Evolutionary conservation across 2,888 invertebrate genomes (phyloP), one percentile per base, ranked within the genome.

Genomic region (Galeopsomyia nigrocyanea): DNA sequence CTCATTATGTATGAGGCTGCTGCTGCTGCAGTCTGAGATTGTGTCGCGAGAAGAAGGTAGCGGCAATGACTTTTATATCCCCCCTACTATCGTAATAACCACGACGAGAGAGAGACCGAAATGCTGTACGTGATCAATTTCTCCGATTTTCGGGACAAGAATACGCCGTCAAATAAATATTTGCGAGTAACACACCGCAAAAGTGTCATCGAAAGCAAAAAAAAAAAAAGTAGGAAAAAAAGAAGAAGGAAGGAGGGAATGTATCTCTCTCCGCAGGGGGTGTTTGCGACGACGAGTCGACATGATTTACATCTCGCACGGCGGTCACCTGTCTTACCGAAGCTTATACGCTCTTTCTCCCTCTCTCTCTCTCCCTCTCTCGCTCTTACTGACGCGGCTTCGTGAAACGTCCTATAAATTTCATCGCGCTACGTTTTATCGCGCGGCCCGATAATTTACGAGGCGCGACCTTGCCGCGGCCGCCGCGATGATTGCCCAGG

Each of bases 31-130:
- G 56, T 39, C 31, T 26, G 51, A 19, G 17, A 19, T 19, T 51
- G n/a, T 51, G 17, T 51, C 51, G 17, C 51, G n/a, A 26, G 26
- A 16, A 13, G 75, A 79, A n/a, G 82, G 84, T 84, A 86, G 39
- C 39, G 39, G 86, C 86, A 84, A 85, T 86, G 86, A 86, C 86
- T 86, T 85, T 86, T 86, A 86, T 86, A 3, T 86, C 83, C 82
- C 84, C 26, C 5, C 26, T 5, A 5, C 26, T 84, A 86, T 19
- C 19, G 19, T 86, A 86, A 86, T 86, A 83, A 86, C 86, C 86
- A 85, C 82, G 84, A 80, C 77, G 76, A 75, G 77, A 74, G 75
- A 74, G 71, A 74, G 76, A 16, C 51, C n/a, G 22, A 60, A 17
- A 65, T 68, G 79, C 82, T 85, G 26, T 5, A 84, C 84, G 85